Evolutionary conservation across 2,113 vertebrate species (phyloP).

Genomic region (Geococcyx californianus): DNA sequence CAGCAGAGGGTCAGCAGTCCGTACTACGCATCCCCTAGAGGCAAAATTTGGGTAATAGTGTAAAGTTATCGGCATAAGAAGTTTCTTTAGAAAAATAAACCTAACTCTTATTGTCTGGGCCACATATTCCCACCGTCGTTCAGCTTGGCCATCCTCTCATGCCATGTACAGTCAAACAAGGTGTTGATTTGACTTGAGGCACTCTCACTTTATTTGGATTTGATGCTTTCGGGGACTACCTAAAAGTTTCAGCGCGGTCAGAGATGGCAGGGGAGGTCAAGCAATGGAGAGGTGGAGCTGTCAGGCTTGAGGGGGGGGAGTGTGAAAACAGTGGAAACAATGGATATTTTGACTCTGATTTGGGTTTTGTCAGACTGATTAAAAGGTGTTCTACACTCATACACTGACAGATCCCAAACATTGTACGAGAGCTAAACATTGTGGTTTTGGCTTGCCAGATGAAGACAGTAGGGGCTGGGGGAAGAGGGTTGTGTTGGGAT

Average conservation of each 20-base stretch:
- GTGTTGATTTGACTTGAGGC: not conserved
- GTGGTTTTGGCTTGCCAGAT: not conserved
- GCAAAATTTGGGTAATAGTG: not conserved
- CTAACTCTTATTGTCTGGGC: not conserved
- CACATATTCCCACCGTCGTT: not conserved
- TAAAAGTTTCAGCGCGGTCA: not conserved
- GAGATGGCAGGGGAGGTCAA: not conserved
- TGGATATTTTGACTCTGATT: not conserved
- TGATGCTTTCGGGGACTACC: not conserved
- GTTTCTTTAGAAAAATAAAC: not conserved
- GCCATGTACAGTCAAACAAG: not conserved
- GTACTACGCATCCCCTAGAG: not conserved
- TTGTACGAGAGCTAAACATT: not conserved
- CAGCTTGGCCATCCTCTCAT: not conserved
- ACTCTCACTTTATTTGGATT: not conserved
- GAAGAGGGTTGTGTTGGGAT: not conserved
- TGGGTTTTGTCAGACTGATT: not conserved
- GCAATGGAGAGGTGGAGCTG: not conserved
- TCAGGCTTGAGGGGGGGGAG: not conserved
- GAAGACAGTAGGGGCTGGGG: fast-evolving
- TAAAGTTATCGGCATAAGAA: not conserved
- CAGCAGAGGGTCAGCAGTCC: not conserved
- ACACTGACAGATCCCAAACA: not conserved
- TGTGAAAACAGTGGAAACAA: not conserved
- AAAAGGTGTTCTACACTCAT: not conserved